These are phyloP conservation scores for Encarsia formosa DNA, from an alignment of 2,888 invertebrate genomes.

Conservation along the genomic window DNA sequence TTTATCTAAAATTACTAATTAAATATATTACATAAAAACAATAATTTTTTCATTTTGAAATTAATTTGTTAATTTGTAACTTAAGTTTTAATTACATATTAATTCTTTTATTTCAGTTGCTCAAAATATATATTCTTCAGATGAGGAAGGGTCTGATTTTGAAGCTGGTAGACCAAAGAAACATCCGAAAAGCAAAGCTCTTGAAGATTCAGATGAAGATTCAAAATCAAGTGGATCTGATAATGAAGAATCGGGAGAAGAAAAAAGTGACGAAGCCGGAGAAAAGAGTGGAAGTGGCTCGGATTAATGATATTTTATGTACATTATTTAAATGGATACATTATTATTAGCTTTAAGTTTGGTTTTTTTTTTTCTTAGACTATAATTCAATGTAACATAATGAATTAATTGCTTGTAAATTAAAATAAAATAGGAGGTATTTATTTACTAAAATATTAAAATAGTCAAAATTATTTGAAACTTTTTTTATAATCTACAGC, in stretches of 20 bases:
- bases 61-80: no score
- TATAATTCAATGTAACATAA: no score
- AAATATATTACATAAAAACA: no score
- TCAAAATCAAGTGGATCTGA: conserved; percentile 39
- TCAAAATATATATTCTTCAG: conserved; percentile 25
- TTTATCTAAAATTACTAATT: no score
- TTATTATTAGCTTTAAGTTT: background rate
- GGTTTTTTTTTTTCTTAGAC: no score
- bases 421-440: no score
- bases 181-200: conserved; percentile 70
- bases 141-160: conserved; percentile 70
- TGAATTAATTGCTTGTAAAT: no score
- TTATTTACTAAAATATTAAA: no score
- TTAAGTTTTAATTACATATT: background rate
- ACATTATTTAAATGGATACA: background rate
- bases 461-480: no score
- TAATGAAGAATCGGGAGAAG: conserved; percentile 11
- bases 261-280: conserved; percentile 3
- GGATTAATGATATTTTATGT: conserved; percentile 7
- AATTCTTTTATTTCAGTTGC: conserved; percentile 11
- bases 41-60: no score
- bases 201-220: conserved; percentile 72
- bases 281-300: no score
- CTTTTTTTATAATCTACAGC: no score
- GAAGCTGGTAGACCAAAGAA: conserved; percentile 71